These are phyloP conservation scores for Liolophura sinensis DNA, from an alignment of 1,140 invertebrate species.

Conservation along the genomic window DNA sequence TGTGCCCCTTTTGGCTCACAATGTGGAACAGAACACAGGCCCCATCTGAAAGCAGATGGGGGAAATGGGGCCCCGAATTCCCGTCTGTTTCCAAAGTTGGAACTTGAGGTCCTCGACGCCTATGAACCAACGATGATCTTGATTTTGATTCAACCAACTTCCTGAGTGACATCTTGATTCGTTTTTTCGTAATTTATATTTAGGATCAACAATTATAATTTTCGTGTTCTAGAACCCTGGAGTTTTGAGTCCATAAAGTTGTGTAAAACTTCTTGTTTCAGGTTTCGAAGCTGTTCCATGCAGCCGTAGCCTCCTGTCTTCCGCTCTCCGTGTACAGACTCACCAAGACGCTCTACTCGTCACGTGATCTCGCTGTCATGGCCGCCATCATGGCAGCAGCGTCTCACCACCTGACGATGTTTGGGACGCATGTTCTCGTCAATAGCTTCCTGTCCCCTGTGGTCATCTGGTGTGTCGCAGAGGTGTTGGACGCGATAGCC, in stretches of 20 bases:
- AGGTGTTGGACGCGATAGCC: conserved; percentile 9
- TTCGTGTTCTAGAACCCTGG: background rate
- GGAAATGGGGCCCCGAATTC: too few relatives aligned
- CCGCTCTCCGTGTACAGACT: conserved; percentile 35
- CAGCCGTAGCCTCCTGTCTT: conserved; percentile 35
- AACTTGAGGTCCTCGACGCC: too few relatives aligned
- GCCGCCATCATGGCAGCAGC: conserved; percentile 34
- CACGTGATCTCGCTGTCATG: conserved; percentile 29
- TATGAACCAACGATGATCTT: too few relatives aligned
- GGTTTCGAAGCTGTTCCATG: conserved; percentile 38
- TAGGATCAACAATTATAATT: background rate
- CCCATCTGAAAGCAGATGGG: too few relatives aligned
- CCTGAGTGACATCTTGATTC: background rate
- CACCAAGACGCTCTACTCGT: conserved; percentile 17
- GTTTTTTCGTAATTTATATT: background rate
- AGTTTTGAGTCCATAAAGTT: background rate
- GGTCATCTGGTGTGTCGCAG: conserved; percentile 27
- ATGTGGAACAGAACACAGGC: too few relatives aligned
- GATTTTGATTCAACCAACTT: background rate
- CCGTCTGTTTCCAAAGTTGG: too few relatives aligned
- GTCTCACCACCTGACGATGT: conserved; percentile 37
- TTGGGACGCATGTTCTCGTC: conserved; percentile 46
- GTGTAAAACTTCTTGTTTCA: conserved; percentile 19
- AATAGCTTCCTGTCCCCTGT: conserved; percentile 46
- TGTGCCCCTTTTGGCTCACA: too few relatives aligned